These are phyloP conservation scores for Oscheius sp. DNA, from an alignment of 2,888 invertebrate species.

Conservation along the genomic window DNA sequence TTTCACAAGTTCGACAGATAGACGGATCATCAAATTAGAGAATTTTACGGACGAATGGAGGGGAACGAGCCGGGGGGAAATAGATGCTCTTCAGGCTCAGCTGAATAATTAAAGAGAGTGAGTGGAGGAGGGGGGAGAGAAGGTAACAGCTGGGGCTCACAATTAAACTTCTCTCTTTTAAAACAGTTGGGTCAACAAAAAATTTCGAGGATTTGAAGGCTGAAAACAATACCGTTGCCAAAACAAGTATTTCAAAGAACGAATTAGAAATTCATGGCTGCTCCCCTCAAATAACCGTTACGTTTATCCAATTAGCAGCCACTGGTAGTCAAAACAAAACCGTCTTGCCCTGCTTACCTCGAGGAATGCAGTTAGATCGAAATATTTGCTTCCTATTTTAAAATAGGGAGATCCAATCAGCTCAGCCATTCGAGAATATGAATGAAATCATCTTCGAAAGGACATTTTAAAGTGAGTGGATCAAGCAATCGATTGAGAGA, in stretches of 20 bases:
- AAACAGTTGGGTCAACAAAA: not conserved
- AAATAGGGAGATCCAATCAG: too few relatives aligned
- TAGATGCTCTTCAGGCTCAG: conserved; percentile 24
- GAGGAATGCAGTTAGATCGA: not conserved
- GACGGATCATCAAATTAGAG: conserved; percentile 23
- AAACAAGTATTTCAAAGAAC: not conserved
- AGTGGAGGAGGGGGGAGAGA: not conserved
- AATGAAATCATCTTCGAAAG: too few relatives aligned
- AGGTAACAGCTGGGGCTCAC: conserved; percentile 6
- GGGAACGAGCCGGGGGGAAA: conserved; percentile 22
- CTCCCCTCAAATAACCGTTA: too few relatives aligned
- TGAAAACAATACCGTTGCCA: not conserved
- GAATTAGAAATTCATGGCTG: conserved; percentile 5
- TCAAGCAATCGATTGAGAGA: too few relatives aligned
- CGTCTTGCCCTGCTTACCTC: too few relatives aligned
- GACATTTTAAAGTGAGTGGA: too few relatives aligned
- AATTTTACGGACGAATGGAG: conserved; percentile 25
- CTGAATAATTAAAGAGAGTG: conserved; percentile 27
- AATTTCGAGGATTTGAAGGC: not conserved
- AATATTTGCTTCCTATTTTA: not conserved
- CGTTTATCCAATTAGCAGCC: too few relatives aligned
- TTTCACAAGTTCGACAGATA: conserved; percentile 4
- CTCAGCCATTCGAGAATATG: too few relatives aligned
- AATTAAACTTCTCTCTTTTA: not conserved
- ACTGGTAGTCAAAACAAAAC: too few relatives aligned